Evolutionary conservation across 1,140 invertebrate genomes (phyloP), one percentile per base, ranked within the genome.

Genomic region (Metaphire vulgaris): DNA sequence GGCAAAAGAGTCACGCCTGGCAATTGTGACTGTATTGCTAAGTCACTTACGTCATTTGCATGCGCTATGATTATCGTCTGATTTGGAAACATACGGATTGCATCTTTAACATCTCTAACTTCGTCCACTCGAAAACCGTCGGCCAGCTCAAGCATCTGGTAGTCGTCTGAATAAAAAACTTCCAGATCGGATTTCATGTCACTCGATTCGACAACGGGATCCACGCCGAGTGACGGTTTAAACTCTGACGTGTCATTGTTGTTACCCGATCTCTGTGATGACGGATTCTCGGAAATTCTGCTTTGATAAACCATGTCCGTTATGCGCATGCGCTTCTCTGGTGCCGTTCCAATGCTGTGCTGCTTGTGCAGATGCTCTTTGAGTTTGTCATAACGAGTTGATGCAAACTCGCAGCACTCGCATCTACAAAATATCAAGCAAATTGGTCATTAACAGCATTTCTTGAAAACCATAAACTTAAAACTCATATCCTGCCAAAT

Each of bases 381-480:
- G 31, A 89, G 83, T 77, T 89, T 89, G 82, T 89, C 89, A 21
- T 85, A 86, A 2, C 89, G 84, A 78, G 88, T 87, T 28, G 87
- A 88, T 33, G 85, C 82, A 77, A 89, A 89, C 1, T 84, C 80
- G 79, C 89, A 89, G 31, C 85, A 76, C 32, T 86, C 82, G 70
- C 88, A 86, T 12, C 81, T 82, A 79, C 82, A 83, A 56, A 56
- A 56, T 56, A 65, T 14, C 14, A 65, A 15, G 56, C 14, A 14
- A 65, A 65, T 15, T 15, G 56, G 56, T 65, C n/a, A 65, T 65
- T 65, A 65, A 65, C 14, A n/a, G n/a, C n/a, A n/a, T n/a, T n/a
- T n/a, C n/a, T n/a, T n/a, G 56, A 65, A 65, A 65, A 65, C 56
- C n/a, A n/a, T n/a, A n/a, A n/a, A n/a, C n/a, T n/a, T n/a, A n/a